phyloP scores from a whole-genome alignment of 2,888 invertebrate genomes.

The Macrophya alboannulata region DNA sequence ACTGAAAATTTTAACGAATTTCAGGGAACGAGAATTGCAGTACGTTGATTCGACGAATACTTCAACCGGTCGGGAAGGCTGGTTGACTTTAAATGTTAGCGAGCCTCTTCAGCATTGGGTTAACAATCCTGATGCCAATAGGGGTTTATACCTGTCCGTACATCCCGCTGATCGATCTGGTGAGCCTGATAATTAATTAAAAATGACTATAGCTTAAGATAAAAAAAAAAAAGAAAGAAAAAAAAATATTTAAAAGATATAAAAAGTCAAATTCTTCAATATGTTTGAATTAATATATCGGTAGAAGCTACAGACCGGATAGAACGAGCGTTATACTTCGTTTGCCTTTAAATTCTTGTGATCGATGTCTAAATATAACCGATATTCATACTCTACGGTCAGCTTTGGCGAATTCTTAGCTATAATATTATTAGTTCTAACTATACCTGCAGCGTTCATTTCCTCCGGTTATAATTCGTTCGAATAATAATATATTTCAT shows the following conservation, averaged over 20 bases:
- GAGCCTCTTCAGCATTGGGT: conserved; percentile 91
- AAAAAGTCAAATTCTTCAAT: neutral
- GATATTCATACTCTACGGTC: conserved; percentile 27
- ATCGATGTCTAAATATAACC: conserved; percentile 52
- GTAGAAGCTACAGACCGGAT: neutral
- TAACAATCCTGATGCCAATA: conserved; percentile 89
- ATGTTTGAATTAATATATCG: too few relatives aligned
- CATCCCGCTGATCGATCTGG: conserved; percentile 88
- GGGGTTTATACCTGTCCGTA: conserved; percentile 92
- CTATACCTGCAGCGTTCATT: neutral
- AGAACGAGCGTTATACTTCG: neutral
- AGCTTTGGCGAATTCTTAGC: neutral
- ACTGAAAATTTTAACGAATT: neutral
- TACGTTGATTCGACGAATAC: conserved; percentile 89
- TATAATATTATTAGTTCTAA: conserved; percentile 15
- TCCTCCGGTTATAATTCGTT: neutral
- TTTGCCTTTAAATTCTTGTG: conserved; percentile 36
- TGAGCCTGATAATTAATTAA: conserved; percentile 70
- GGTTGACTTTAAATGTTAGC: conserved; percentile 94
- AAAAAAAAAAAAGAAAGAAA: neutral
- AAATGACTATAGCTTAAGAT: neutral
- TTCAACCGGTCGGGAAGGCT: conserved; percentile 90
- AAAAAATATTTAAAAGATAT: neutral
- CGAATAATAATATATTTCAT: neutral
- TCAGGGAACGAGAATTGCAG: conserved; percentile 88